These are phyloP conservation scores for Rutilus rutilus DNA, from an alignment of 2,113 vertebrate species.

Conservation along the genomic window DNA sequence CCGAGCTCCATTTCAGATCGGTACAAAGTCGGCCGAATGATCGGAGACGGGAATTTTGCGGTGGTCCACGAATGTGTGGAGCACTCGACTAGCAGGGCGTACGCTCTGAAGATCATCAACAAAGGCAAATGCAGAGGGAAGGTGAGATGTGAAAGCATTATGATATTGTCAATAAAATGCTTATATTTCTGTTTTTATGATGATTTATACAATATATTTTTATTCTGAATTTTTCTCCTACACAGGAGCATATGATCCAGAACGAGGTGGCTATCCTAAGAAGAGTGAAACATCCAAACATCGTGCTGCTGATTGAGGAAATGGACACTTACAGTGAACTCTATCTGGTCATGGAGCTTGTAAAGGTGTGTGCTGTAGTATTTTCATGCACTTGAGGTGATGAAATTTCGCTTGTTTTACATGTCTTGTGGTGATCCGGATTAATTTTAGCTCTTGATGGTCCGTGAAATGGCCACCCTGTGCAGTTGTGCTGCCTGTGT, in stretches of 20 bases:
- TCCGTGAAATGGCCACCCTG: slow-evolving; percentile 27
- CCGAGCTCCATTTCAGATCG: slow-evolving; percentile 91
- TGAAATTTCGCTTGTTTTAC: background rate
- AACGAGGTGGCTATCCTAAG: slow-evolving; percentile 96
- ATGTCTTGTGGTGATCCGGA: background rate
- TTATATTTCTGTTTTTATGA: background rate
- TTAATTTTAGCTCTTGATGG: slow-evolving; percentile 23
- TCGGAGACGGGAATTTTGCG: slow-evolving; percentile 97
- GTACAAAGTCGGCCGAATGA: slow-evolving; percentile 94
- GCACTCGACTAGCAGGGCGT: slow-evolving; percentile 93
- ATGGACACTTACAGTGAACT: slow-evolving; percentile 93
- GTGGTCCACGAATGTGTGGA: slow-evolving; percentile 97
- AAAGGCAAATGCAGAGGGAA: slow-evolving; percentile 98
- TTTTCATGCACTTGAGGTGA: background rate
- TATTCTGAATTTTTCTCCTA: slow-evolving; percentile 36
- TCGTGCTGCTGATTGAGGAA: slow-evolving; percentile 96
- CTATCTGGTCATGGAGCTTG: slow-evolving; percentile 97
- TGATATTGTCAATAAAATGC: background rate
- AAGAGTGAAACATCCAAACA: slow-evolving; percentile 97
- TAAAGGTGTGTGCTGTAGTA: slow-evolving; percentile 81
- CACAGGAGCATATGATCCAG: slow-evolving; percentile 97
- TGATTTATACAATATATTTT: background rate
- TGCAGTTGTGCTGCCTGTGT: slow-evolving; percentile 38
- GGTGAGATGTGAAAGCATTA: slow-evolving; percentile 74
- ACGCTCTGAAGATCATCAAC: slow-evolving; percentile 98